Percentiles rank a stretch among this genome's conserved stretches.
Evolutionary conservation across 2,113 vertebrate genomes (phyloP).

Genomic region (Albula goreensis): DNA sequence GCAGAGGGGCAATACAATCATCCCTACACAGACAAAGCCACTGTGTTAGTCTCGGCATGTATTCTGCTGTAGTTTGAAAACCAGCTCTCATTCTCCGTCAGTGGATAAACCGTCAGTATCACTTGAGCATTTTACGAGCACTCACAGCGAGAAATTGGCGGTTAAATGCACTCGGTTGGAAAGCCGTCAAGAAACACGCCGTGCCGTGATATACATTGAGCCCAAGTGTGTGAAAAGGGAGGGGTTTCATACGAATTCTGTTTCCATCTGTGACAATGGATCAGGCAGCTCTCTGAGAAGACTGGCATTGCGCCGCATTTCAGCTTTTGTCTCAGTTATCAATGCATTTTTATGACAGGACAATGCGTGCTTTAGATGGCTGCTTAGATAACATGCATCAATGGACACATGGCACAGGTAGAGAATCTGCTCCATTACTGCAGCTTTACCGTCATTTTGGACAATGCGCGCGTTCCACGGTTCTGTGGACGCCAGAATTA

Average conservation of each 20-base stretch:
- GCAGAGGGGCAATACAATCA: neutral
- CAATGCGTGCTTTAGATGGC: constrained; percentile 34
- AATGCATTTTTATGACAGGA: constrained; percentile 27
- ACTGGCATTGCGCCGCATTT: neutral
- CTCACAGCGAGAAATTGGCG: neutral
- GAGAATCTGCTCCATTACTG: constrained; percentile 11
- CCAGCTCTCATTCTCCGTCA: neutral
- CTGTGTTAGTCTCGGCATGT: too few species aligned
- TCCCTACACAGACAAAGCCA: neutral
- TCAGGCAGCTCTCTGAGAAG: neutral
- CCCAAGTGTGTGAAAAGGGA: neutral
- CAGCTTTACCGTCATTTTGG: neutral
- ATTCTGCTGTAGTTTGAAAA: neutral
- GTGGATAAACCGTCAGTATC: too few species aligned
- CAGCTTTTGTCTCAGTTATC: neutral
- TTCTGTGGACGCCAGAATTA: neutral
- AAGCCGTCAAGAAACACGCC: neutral
- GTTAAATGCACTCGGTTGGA: neutral
- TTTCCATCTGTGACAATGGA: neutral
- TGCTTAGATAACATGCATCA: constrained; percentile 48
- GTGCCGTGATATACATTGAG: neutral
- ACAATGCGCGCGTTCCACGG: neutral
- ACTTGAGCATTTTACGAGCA: neutral
- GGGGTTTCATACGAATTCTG: neutral
- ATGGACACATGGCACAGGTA: constrained; percentile 36